Evolutionary conservation across 2,888 invertebrate species (phyloP).

Genomic region (Lampropteryx suffumata): DNA sequence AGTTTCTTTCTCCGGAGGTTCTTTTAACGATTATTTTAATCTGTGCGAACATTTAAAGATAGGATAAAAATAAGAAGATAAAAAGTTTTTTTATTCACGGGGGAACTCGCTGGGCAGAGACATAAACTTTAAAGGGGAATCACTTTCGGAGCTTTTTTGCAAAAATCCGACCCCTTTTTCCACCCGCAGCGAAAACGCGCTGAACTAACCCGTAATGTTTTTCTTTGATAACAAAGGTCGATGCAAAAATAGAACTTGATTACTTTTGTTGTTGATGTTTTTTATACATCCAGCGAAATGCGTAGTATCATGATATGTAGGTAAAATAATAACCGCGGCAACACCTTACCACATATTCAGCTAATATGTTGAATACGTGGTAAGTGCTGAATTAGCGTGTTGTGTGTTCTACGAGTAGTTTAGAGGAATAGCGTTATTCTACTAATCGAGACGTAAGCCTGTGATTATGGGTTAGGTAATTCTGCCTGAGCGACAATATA

Average conservation of each 20-base stretch:
- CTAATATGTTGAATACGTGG: conserved; percentile 10
- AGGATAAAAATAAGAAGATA: conserved; percentile 28
- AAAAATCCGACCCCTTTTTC: conserved; percentile 34
- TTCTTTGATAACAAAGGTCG: conserved; percentile 32
- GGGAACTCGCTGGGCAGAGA: conserved; percentile 37
- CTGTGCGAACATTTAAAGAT: conserved; percentile 35
- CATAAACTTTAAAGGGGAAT: conserved; percentile 40
- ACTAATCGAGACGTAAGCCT: conserved; percentile 29
- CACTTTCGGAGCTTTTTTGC: conserved; percentile 36
- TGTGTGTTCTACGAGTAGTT: conserved; percentile 12
- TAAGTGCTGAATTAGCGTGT: background rate
- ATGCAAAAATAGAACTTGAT: conserved; percentile 29
- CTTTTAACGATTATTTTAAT: conserved; percentile 37
- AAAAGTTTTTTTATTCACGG: conserved; percentile 36
- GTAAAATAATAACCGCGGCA: background rate
- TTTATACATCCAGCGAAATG: background rate
- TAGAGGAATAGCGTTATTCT: conserved; percentile 20
- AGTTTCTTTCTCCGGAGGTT: conserved; percentile 24
- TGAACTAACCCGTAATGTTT: conserved; percentile 34
- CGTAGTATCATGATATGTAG: background rate
- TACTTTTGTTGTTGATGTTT: conserved; percentile 15
- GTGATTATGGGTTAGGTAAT: conserved; percentile 23
- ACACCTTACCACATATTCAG: conserved; percentile 6
- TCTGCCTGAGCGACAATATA: conserved; percentile 20
- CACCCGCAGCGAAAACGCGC: conserved; percentile 34